Conservation (phyloP, 2,113 vertebrate genomes). For the Ageneiosus marmoratus region DNA sequence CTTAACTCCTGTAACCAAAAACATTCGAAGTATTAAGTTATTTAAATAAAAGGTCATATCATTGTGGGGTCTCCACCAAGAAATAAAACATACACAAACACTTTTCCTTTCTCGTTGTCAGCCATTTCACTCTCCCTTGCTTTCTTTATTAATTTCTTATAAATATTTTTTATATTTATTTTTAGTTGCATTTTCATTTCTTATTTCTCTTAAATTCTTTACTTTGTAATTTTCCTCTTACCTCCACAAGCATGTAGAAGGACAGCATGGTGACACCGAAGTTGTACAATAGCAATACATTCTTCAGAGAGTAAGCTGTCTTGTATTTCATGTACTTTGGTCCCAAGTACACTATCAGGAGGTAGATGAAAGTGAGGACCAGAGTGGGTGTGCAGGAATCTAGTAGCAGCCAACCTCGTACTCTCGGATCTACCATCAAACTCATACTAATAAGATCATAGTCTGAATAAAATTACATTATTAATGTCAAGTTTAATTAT, state of each 20-base stretch:
- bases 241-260: constrained; percentile 84
- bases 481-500: neutral
- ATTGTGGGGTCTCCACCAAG: neutral
- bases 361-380: constrained; percentile 75
- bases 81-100: neutral
- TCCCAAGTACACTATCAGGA: constrained; percentile 81
- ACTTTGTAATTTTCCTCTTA: constrained; percentile 58
- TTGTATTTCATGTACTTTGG: constrained; percentile 81
- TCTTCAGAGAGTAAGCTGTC: constrained; percentile 78
- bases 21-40: neutral
- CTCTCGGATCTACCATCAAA: constrained; percentile 74
- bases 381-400: constrained; percentile 85
- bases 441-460: neutral
- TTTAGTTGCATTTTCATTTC: no score
- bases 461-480: neutral
- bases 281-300: constrained; percentile 80
- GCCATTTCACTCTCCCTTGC: neutral
- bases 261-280: constrained; percentile 82
- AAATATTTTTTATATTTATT: no score
- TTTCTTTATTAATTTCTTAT: neutral
- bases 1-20: neutral
- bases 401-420: constrained; percentile 86
- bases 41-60: neutral
- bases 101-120: neutral
- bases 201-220: neutral